These are phyloP conservation scores for Dioctria rufipes DNA, from an alignment of 2,888 invertebrate species.

Conservation along the genomic window DNA sequence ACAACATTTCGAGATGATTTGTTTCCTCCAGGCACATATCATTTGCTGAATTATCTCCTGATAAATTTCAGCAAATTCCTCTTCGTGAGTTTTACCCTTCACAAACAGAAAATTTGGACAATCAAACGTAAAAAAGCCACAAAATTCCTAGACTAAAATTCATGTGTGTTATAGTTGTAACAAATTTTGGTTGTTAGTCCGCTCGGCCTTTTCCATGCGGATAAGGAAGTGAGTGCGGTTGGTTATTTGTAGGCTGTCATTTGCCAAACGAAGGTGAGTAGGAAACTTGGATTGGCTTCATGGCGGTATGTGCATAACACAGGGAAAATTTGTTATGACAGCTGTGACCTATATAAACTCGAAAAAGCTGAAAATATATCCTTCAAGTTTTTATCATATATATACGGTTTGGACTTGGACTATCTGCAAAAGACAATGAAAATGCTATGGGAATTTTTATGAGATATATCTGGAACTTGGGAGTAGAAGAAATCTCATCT, in stretches of 20 bases:
- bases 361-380: conserved; percentile 21
- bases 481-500: conserved; percentile 35
- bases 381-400: conserved; percentile 21
- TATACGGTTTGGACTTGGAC: background rate
- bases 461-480: conserved; percentile 31
- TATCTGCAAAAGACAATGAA: conserved; percentile 24
- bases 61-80: conserved; percentile 43
- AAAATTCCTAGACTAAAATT: background rate
- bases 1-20: conserved; percentile 2
- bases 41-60: conserved; percentile 38
- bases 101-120: background rate
- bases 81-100: conserved; percentile 3
- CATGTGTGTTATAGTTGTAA: background rate
- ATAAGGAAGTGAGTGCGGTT: background rate
- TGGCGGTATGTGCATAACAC: conserved; percentile 33
- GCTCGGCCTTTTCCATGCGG: conserved; percentile 3
- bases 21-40: conserved; percentile 13
- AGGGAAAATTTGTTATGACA: conserved; percentile 41
- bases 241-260: conserved; percentile 45
- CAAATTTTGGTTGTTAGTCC: conserved; percentile 26
- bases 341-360: conserved; percentile 42
- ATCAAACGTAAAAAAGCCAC: no score
- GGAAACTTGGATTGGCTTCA: conserved; percentile 32
- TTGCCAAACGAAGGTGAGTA: conserved; percentile 29
- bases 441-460: conserved; percentile 43